Conservation (phyloP, 1,140 invertebrate genomes). For the Rhyacophila brunnea region DNA sequence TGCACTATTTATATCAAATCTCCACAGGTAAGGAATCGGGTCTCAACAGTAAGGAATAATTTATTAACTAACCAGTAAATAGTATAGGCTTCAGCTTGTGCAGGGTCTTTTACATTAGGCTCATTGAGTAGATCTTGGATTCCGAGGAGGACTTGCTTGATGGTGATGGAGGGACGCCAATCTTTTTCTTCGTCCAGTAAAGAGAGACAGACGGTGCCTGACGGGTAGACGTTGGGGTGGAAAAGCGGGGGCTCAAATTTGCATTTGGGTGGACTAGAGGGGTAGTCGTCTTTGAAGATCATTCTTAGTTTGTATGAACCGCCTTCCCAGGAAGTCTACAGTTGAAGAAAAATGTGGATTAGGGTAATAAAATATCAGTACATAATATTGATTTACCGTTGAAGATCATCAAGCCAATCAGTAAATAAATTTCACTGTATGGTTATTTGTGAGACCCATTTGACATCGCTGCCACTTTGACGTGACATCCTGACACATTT, state of each 20-base stretch:
- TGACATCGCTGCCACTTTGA: no score
- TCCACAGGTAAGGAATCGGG: no score
- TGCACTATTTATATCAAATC: no score
- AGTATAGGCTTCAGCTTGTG: slow-evolving; percentile 99
- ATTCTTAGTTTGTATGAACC: slow-evolving; percentile 96
- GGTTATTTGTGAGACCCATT: no score
- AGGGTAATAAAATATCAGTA: no score
- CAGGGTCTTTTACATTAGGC: slow-evolving; percentile 99
- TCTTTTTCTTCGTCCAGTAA: slow-evolving; percentile 98
- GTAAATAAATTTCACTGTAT: no score
- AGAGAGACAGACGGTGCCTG: slow-evolving; percentile 95
- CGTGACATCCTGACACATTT: no score
- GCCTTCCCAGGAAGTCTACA: slow-evolving; percentile 93
- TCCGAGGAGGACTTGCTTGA: slow-evolving; percentile 97
- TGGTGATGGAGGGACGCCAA: slow-evolving; percentile 98
- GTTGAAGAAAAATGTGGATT: slow-evolving; percentile 29
- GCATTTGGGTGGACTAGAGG: slow-evolving; percentile 99
- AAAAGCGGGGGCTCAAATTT: slow-evolving; percentile 99
- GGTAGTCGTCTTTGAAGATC: slow-evolving; percentile 99
- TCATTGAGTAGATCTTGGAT: slow-evolving; percentile 99
- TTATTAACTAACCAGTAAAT: slow-evolving; percentile 87
- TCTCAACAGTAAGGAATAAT: no score
- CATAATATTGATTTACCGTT: no score
- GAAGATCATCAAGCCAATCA: no score
- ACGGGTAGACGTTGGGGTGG: slow-evolving; percentile 99